Base-by-base conservation (phyloP, 2,113 vertebrate species). In the Ariopsis seemanni region DNA sequence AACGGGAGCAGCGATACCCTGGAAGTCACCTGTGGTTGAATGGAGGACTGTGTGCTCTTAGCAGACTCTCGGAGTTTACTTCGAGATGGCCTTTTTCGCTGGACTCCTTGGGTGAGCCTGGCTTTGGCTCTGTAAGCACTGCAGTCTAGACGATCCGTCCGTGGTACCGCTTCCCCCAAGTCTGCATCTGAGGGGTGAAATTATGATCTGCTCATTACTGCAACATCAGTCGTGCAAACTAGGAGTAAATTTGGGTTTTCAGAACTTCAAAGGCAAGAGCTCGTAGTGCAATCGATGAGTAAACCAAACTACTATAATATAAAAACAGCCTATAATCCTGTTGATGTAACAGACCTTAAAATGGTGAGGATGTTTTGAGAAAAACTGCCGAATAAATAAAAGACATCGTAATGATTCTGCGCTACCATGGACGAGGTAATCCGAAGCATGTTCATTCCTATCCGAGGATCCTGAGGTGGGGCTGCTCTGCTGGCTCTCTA, bases 101-200 rank as follows among this genome's bases (percentile, higher is more conserved):
- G 97, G 27, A 96, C 95, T 92, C 96, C 97, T 92, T 97, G 96
- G 81, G 97, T 96, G 88, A 98, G 95, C 89, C 96, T 97, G 91
- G 96, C 96, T 94, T 95, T 96, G 89, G 97, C 97, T 92, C 95
- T 96, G 90, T 97, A 95, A 48, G 95, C 96, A 6, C 97, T 98
- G 89, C 94, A 96, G 92, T 98, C 97, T 79, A 98, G 93, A 85
- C 95, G 95, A 60, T 94, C 94, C 7, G 96, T 96, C 88, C 96
- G 91, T 5, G 96, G 96, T 84, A 97, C 94, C 88, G 93, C 91
- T 57, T 91, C 82, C 8, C 85, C 82, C 92, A 94, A 94, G 60
- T 94, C 94, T 90, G 92, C 74, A 90, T 86, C 91, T 82, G 84
- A 89, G 11, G 53, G 80, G 55, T 12, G 18, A 85, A 27, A 72